Base-by-base conservation (phyloP, 2,888 invertebrate genomes). In the Pemphredon lugubris region DNA sequence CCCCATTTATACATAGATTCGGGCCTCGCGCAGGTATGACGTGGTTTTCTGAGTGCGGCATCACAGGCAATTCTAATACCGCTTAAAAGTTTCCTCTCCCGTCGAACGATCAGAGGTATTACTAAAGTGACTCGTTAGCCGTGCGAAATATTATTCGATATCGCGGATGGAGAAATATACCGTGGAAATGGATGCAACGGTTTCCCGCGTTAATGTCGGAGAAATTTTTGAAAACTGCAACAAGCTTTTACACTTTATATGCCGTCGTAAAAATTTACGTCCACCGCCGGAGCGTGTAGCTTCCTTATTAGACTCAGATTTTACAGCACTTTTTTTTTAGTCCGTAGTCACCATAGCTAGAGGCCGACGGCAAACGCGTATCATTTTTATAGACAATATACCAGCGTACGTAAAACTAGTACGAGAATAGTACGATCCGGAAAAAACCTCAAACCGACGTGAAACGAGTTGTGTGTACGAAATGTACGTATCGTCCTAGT, bases 251-350 rank as follows among this genome's bases (percentile, higher is more conserved):
- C 26, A 32, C 16, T 70, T 70, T 69, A 69, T 51, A 34, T 54
- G 18, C 18, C 6, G 32, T 18, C 39, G 51, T 70, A 61, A 70
- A 70, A 70, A 70, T 69, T 69, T 70, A 70, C 48, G 59, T 54
- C 11, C 42, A 44, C 7, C 51, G 30, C 26, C 13, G 14, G 30
- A 30, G 11, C 20, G 20, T 18, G 34, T 37, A 18, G 53, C 34
- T 53, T 20, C 26, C 61, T 50, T 18, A 69, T 55, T 70, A 40
- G 44, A 60, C 54, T 55, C 23, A n/a, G 32, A 51, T 48, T 70
- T 50, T 42, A 54, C 57, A 21, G 26, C 45, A n/a, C 32, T 14
- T 48, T 26, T 48, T 26, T 44, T 40, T 34, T 34, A 16, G 47
- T 40, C 20, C 34, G 9, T 11, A 9, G 16, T 34, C 16, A 14